Percentiles rank a stretch among this genome's conserved stretches.
These are phyloP conservation scores for Tryphoninae sp. DNA, from an alignment of 2,888 invertebrate genomes.

Conservation along the genomic window DNA sequence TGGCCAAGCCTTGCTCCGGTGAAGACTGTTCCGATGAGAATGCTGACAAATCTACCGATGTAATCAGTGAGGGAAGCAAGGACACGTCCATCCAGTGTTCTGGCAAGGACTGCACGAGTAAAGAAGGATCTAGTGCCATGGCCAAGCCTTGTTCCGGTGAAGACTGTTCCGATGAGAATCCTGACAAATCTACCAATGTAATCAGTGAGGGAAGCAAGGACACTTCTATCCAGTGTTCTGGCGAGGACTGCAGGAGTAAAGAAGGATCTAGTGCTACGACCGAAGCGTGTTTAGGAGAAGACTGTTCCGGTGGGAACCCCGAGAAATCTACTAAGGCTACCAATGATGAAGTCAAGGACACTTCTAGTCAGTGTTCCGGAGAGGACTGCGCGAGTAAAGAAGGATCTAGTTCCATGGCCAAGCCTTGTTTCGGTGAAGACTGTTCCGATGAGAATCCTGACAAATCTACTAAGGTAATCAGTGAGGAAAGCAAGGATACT, in stretches of 20 bases:
- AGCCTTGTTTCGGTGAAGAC: not conserved
- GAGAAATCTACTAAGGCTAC: not conserved
- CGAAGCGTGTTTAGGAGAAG: not conserved
- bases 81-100: conserved; percentile 8
- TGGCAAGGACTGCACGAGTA: conserved; percentile 4
- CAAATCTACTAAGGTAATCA: not conserved
- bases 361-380: conserved; percentile 15
- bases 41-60: not conserved
- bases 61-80: not conserved
- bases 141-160: not conserved
- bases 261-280: not conserved
- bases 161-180: not conserved
- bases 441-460: not conserved
- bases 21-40: not conserved
- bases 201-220: not conserved
- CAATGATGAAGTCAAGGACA: not conserved
- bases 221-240: conserved; percentile 9
- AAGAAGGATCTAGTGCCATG: not conserved
- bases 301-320: conserved; percentile 1
- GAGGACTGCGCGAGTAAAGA: conserved; percentile 4
- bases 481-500: not conserved
- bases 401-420: too few species aligned
- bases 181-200: not conserved
- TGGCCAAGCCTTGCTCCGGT: not conserved
- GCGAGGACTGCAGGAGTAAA: conserved; percentile 2